These are phyloP conservation scores for Lepidurus apus DNA, from an alignment of 1,140 invertebrate species.

Conservation along the genomic window DNA sequence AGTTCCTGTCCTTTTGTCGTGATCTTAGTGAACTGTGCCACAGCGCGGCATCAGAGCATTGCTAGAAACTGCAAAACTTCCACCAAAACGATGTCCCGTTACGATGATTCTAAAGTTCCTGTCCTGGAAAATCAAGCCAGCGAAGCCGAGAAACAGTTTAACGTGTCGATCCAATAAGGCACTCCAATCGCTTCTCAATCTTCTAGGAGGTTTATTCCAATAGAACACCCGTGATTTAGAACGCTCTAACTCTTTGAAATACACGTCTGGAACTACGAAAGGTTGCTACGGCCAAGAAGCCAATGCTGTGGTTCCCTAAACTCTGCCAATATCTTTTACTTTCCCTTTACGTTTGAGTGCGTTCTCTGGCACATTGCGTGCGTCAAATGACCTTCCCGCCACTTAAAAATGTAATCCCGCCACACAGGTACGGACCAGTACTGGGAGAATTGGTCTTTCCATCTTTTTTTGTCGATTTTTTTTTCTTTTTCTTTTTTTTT, in stretches of 20 bases:
- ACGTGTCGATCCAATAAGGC: neutral
- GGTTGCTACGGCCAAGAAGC: neutral
- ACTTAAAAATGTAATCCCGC: neutral
- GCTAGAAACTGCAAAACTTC: neutral
- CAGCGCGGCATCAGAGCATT: neutral
- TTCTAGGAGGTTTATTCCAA: no score
- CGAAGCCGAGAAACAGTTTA: neutral
- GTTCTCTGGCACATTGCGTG: neutral
- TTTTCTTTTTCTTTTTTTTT: neutral
- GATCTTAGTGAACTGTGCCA: neutral
- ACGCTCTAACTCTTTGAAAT: neutral
- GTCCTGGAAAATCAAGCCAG: neutral
- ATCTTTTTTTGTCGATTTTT: neutral
- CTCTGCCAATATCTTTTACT: neutral
- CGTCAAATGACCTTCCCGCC: constrained; percentile 9
- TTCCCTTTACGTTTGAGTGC: neutral
- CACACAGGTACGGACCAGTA: constrained; percentile 5
- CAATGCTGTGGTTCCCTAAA: neutral
- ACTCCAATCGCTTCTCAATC: neutral
- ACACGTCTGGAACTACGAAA: neutral
- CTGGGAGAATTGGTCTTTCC: neutral
- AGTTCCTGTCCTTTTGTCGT: neutral
- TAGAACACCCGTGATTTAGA: no score
- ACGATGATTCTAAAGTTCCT: neutral
- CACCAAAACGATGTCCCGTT: neutral